Evolutionary conservation across 2,113 vertebrate genomes (phyloP).

Genomic region (Gadus chalcogrammus): DNA sequence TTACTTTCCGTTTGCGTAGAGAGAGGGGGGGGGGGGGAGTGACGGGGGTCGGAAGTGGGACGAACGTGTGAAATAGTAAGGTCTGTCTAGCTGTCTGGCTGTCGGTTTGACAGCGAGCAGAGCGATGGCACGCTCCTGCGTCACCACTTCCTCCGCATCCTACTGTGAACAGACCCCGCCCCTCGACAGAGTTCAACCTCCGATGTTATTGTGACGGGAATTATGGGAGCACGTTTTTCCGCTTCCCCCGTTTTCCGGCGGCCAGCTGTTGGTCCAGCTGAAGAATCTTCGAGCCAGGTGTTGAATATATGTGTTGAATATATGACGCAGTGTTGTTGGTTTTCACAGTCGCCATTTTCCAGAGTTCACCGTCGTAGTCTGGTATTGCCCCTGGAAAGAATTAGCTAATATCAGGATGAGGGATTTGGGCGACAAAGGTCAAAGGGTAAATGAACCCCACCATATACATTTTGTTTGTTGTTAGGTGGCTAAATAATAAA

Average conservation of each 20-base stretch:
- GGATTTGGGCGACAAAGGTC: no score
- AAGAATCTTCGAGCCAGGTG: conserved; percentile 12
- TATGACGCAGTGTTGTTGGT: not conserved
- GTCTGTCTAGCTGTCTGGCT: conserved; percentile 33
- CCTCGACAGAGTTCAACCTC: conserved; percentile 31
- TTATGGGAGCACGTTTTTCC: conserved; percentile 40
- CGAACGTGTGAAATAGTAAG: conserved; percentile 50
- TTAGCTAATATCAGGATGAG: no score
- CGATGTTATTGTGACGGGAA: conserved; percentile 47
- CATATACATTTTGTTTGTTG: no score
- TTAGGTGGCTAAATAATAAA: no score
- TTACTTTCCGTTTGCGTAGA: no score
- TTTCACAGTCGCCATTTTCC: no score
- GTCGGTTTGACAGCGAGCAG: conserved; percentile 46
- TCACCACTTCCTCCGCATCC: conserved; percentile 68
- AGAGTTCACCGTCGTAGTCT: no score
- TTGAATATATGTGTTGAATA: not conserved
- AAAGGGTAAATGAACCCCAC: no score
- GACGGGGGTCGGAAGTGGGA: conserved; percentile 23
- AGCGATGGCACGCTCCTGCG: conserved; percentile 52
- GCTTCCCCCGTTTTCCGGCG: conserved; percentile 22
- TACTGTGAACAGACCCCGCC: conserved; percentile 13
- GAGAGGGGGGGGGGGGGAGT: no score
- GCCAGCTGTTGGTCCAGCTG: conserved; percentile 22
- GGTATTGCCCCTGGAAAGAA: no score